Base-by-base conservation (phyloP, 2,797 vertebrate species). In the Champsocephalus esox region DNA sequence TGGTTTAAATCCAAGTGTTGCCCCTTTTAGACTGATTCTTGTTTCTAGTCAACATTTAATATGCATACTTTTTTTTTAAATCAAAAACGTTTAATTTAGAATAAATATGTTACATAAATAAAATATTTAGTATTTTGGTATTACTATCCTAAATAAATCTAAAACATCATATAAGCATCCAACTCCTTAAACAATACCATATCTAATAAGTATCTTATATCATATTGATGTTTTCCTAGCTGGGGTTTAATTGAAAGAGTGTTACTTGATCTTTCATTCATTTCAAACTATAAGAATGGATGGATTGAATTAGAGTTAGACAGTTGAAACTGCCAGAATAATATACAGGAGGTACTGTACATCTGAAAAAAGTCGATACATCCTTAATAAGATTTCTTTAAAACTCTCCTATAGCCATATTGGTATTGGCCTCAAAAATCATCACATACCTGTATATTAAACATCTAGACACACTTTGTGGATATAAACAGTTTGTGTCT, bases 401-500 rank as follows among this genome's bases (percentile, higher is more conserved):
- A 28, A 71, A 28, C 14, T 43, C n/a, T 48, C 9, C 43, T 48
- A 58, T 12, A 45, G 2, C 38, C 10, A 65, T 38, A 11, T 16
- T 16, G 5, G n/a, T 32, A 19, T 44, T 17, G 50, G n/a, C 24
- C 24, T 46, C 2, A 17, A 56, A 48, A 34, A 43, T 58, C 46
- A 28, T 62, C 54, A 24, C 16, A 60, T 28, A 28, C 7, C 7
- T 1, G 8, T 32, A 59, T 38, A 49, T 9, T 48, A 13, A 13
- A 38, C 8, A 51, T 73, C 34, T 62, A 61, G 65, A 79, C 48
- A 43, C 34, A 58, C 49, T 52, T 51, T 44, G 66, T 80, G 61
- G 34, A 12, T 46, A 24, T 48, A 63, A 79, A 79, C 41, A 58
- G 41, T 24, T 44, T 57, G 49, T 45, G 66, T 73, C 49, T 45